These are phyloP conservation scores for Rhipidura dahli DNA, from an alignment of 2,113 vertebrate genomes.

Conservation along the genomic window DNA sequence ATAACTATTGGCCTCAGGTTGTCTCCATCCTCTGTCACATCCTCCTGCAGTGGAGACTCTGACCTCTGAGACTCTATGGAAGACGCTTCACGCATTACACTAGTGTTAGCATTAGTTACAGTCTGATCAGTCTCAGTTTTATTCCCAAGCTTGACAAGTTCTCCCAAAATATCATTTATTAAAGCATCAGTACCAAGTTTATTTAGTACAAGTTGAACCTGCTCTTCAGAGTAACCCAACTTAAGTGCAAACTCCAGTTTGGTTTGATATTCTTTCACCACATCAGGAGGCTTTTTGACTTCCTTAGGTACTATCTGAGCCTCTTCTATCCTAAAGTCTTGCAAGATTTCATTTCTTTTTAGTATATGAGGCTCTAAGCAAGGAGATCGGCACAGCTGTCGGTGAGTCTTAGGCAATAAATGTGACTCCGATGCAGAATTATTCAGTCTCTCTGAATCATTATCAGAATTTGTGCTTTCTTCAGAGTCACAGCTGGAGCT, in stretches of 20 bases:
- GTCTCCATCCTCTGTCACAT: conserved; percentile 83
- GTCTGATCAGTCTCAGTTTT: conserved; percentile 86
- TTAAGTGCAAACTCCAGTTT: conserved; percentile 98
- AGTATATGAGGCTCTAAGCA: conserved; percentile 86
- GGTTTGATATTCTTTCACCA: conserved; percentile 86
- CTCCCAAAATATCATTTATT: conserved; percentile 96
- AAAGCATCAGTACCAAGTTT: conserved; percentile 94
- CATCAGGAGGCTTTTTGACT: conserved; percentile 72
- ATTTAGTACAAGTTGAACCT: conserved; percentile 89
- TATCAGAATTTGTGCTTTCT: conserved; percentile 80
- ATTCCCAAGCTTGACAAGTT: conserved; percentile 95
- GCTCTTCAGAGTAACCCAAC: conserved; percentile 94
- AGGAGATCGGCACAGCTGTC: conserved; percentile 85
- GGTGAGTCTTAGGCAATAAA: conserved; percentile 76
- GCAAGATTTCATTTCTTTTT: conserved; percentile 78
- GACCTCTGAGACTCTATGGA: conserved; percentile 82
- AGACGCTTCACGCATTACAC: conserved; percentile 73
- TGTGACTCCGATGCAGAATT: conserved; percentile 69
- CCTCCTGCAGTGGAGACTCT: conserved; percentile 84
- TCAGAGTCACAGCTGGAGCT: conserved; percentile 77
- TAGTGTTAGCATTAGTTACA: conserved; percentile 61
- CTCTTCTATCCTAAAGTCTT: conserved; percentile 77
- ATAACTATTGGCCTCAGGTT: conserved; percentile 93
- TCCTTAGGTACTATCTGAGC: conserved; percentile 69
- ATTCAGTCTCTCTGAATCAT: conserved; percentile 72